Conservation (phyloP, 1,140 invertebrate species). For the Bombus fervidus region DNA sequence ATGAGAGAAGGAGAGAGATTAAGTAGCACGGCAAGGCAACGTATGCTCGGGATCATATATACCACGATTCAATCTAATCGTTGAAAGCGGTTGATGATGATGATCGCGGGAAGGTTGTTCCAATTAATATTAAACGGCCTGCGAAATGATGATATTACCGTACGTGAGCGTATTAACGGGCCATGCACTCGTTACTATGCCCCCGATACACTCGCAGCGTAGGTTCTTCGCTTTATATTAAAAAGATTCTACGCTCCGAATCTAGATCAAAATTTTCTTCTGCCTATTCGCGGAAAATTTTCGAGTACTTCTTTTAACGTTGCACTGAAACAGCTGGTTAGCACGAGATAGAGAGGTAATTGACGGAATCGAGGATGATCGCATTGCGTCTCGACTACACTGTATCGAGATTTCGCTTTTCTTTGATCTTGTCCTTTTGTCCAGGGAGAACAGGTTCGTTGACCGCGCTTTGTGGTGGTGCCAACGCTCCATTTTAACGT, state of each 20-base stretch:
- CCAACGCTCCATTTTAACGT: slow-evolving; percentile 45
- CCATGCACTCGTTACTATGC: neutral
- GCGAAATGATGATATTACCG: slow-evolving; percentile 48
- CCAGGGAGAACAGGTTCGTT: slow-evolving; percentile 34
- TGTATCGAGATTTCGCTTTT: slow-evolving; percentile 21
- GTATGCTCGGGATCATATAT: slow-evolving; percentile 51
- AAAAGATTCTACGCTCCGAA: neutral
- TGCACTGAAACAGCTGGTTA: neutral
- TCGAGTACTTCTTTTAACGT: no score
- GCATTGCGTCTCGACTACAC: neutral
- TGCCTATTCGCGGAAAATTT: no score
- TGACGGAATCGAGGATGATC: neutral
- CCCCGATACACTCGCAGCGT: slow-evolving; percentile 7
- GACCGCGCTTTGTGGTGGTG: slow-evolving; percentile 39
- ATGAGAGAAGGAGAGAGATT: neutral
- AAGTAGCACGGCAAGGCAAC: slow-evolving; percentile 18
- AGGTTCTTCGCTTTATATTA: neutral
- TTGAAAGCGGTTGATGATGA: slow-evolving; percentile 60
- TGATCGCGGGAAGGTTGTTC: slow-evolving; percentile 71
- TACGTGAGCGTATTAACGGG: slow-evolving; percentile 21
- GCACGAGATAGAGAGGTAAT: neutral
- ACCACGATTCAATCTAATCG: slow-evolving; percentile 64
- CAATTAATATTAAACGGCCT: slow-evolving; percentile 72
- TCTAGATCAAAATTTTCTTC: neutral
- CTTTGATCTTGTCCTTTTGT: slow-evolving; percentile 31